These are phyloP conservation scores for Sussaba pulchella DNA, from an alignment of 2,888 invertebrate species.

Conservation along the genomic window DNA sequence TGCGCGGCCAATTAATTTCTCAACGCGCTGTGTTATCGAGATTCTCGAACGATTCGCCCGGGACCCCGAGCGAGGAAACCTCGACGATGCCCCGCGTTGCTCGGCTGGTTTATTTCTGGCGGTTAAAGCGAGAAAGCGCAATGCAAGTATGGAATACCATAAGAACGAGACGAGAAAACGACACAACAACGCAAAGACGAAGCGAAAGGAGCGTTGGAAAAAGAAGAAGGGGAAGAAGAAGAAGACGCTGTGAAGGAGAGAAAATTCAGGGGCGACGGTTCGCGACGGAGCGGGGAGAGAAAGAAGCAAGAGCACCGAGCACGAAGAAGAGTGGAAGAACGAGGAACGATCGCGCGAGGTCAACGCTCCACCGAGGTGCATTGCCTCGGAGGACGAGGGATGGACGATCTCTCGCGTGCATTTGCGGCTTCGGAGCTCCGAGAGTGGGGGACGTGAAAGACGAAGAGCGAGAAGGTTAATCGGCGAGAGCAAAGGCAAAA, in stretches of 20 bases:
- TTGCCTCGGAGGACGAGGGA: conserved; percentile 79
- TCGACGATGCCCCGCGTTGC: conserved; percentile 56
- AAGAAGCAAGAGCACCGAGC: conserved; percentile 11
- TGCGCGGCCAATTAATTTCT: conserved; percentile 80
- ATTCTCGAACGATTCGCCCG: conserved; percentile 74
- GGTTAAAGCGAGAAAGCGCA: conserved; percentile 58
- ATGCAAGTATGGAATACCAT: conserved; percentile 45
- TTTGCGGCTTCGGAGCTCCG: conserved; percentile 51
- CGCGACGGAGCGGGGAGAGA: conserved; percentile 34
- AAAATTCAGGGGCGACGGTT: conserved; percentile 22
- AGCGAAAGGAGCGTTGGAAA: conserved; percentile 15
- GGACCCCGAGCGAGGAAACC: conserved; percentile 72
- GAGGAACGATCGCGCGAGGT: conserved; percentile 74
- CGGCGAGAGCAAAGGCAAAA: conserved; percentile 65
- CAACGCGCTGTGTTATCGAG: conserved; percentile 77
- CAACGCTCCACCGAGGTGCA: conserved; percentile 82
- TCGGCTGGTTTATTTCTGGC: conserved; percentile 77
- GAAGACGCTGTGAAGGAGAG: conserved; percentile 25
- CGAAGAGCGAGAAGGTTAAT: conserved; percentile 63
- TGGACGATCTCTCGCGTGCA: conserved; percentile 66
- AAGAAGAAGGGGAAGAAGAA: conserved; percentile 40
- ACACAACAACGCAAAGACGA: conserved; percentile 50
- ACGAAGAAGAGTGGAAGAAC: conserved; percentile 55
- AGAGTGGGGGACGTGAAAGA: conserved; percentile 45
- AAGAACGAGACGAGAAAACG: conserved; percentile 28